Conservation (phyloP, 2,888 invertebrate species). For the Oscheius sp. region DNA sequence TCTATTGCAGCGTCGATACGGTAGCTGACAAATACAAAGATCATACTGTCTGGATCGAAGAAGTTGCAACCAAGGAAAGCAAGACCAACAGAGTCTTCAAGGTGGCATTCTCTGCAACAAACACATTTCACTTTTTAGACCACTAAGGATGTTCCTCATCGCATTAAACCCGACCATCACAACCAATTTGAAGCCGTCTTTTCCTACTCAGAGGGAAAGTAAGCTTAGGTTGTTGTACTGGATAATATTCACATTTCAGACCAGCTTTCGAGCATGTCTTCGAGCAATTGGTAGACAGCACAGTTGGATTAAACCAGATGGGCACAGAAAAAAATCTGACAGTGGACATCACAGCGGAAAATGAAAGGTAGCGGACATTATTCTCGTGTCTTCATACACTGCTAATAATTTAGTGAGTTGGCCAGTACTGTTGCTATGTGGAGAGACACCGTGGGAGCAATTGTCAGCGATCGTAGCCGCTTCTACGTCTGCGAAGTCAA, state of each 20-base stretch:
- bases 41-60: slow-evolving; percentile 59
- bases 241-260: slow-evolving; percentile 31
- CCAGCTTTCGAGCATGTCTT: slow-evolving; percentile 50
- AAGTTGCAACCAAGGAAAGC: slow-evolving; percentile 41
- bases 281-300: slow-evolving; percentile 48
- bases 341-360: slow-evolving; percentile 10
- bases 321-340: slow-evolving; percentile 25
- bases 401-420: slow-evolving; percentile 2
- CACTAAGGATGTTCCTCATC: background rate
- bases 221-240: background rate
- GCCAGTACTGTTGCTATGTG: slow-evolving; percentile 42
- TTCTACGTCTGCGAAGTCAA: slow-evolving; percentile 60
- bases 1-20: slow-evolving; percentile 66
- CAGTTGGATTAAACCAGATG: slow-evolving; percentile 14
- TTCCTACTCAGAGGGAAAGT: slow-evolving; percentile 47
- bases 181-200: slow-evolving; percentile 50
- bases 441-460: slow-evolving; percentile 68
- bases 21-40: slow-evolving; percentile 60
- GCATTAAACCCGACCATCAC: slow-evolving; percentile 32
- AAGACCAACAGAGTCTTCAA: slow-evolving; percentile 52
- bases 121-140: background rate
- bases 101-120: slow-evolving; percentile 31
- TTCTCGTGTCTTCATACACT: background rate
- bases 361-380: background rate
- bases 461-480: slow-evolving; percentile 63